Base-by-base conservation (phyloP, 2,797 vertebrate genomes). In the Acrossocheilus wenchowensis region DNA sequence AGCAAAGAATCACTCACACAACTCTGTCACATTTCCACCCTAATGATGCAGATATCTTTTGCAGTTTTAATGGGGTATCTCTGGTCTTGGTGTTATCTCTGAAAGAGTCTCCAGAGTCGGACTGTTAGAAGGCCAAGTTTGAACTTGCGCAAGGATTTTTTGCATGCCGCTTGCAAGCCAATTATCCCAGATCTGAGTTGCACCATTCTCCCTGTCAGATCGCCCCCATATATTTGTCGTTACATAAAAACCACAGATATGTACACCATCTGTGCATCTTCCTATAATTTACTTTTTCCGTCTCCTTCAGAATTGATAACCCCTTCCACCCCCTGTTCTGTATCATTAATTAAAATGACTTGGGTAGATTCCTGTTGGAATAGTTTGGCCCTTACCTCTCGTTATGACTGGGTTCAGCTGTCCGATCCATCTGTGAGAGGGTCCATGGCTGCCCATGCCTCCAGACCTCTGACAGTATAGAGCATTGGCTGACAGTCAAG, bases 391-490 rank as follows among this genome's bases (percentile, higher is more conserved):
- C 81, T 80, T 57, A 68, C 71, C 82, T 82, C 89, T 92, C 86
- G 85, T 90, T 87, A 89, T 82, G 87, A 84, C 90, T 86, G 62
- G 85, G 86, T 87, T 92, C 92, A 89, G 89, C 93, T 93, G 91
- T 92, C 91, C 83, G 88, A 90, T 95, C 93, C 93, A 93, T 95
- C 93, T 93, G 93, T 92, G 92, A 92, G 85, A 92, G 87, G 90
- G 84, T 87, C 86, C 90, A 89, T 71, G 69, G 78, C 92, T 93
- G 75, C 81, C 48, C 74, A 34, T 34, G 82, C 78, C 73, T 89
- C 36, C 78, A 88, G 86, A 87, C 62, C 89, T 86, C 86, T 79
- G 83, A 82, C 75, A 78, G 74, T 82, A 81, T 50, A 87, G 62
- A 85, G 84, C 69, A 72, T 88, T 17, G 87, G 90, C 91, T 93